Evolutionary conservation across 2,113 vertebrate genomes (phyloP).

Genomic region (Mormyrus iriodes): DNA sequence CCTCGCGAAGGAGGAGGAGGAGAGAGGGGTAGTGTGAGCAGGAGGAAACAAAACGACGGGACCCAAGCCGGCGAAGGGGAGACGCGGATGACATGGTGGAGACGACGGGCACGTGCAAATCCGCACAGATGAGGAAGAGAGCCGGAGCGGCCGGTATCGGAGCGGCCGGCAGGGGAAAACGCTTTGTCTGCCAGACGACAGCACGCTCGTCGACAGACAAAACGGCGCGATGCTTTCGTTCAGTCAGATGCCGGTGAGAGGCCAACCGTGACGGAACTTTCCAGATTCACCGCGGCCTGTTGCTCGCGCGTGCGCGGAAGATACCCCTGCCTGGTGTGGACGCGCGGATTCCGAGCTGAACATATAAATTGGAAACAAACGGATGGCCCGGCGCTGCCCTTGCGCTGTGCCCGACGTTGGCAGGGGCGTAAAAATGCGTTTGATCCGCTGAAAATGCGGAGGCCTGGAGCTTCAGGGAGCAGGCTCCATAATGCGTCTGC

Average conservation of each 20-base stretch:
- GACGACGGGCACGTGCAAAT: background rate
- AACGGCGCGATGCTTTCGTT: background rate
- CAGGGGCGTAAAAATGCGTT: background rate
- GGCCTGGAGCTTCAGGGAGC: conserved; percentile 15
- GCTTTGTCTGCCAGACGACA: background rate
- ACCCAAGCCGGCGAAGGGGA: conserved; percentile 24
- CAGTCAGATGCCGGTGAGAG: background rate
- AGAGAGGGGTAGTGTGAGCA: conserved; percentile 29
- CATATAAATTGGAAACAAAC: conserved; percentile 13
- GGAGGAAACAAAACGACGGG: conserved; percentile 16
- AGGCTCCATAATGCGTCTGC: conserved; percentile 26
- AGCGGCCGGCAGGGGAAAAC: background rate
- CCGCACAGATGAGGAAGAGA: background rate
- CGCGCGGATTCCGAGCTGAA: background rate
- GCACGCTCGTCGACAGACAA: background rate
- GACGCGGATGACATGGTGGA: background rate
- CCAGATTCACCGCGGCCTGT: background rate
- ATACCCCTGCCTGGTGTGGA: background rate
- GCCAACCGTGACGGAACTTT: background rate
- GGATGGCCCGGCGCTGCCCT: background rate
- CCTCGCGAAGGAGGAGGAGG: conserved; percentile 18
- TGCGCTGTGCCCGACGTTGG: background rate
- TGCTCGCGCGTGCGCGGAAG: background rate
- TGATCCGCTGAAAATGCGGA: background rate
- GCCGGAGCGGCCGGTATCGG: background rate